Percentiles rank a stretch among this genome's conserved stretches.
phyloP scores from a whole-genome alignment of 2,888 invertebrate genomes.

The Drosophila nr. perissopoda region DNA sequence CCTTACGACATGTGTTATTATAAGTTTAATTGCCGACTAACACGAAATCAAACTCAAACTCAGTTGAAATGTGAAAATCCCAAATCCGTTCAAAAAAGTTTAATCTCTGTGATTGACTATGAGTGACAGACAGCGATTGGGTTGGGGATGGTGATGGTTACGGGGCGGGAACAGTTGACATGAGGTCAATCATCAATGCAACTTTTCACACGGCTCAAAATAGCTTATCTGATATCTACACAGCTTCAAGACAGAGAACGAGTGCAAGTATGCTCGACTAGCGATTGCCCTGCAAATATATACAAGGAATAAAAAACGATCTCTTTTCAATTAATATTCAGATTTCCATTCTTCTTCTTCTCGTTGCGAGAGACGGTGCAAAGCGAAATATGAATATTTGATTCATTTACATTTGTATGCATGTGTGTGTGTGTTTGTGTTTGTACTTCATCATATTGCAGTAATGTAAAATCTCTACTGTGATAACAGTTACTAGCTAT shows the following conservation, averaged over 20 bases:
- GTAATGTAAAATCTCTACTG: background rate
- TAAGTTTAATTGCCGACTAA: slow-evolving; percentile 54
- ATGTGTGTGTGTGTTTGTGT: background rate
- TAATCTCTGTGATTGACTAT: slow-evolving; percentile 19
- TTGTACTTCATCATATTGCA: background rate
- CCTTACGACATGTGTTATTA: slow-evolving; percentile 31
- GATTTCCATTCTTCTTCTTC: background rate
- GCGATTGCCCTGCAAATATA: slow-evolving; percentile 4
- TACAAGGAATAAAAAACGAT: background rate
- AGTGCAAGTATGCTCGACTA: background rate
- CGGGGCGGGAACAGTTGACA: slow-evolving; percentile 18
- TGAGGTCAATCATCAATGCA: slow-evolving; percentile 16
- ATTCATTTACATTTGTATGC: background rate
- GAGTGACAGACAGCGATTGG: slow-evolving; percentile 27
- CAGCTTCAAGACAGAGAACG: too few relatives aligned
- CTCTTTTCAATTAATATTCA: background rate
- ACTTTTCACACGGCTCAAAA: slow-evolving; percentile 21
- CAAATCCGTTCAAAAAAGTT: slow-evolving; percentile 35
- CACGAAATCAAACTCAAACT: slow-evolving; percentile 52
- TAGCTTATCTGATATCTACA: background rate
- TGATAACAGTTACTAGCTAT: background rate
- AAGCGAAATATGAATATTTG: background rate
- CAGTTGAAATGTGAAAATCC: slow-evolving; percentile 27
- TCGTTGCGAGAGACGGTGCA: background rate
- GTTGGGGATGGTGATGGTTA: slow-evolving; percentile 7